Evolutionary conservation across 2,888 invertebrate genomes (phyloP).

Genomic region (Ophion obscuratus): DNA sequence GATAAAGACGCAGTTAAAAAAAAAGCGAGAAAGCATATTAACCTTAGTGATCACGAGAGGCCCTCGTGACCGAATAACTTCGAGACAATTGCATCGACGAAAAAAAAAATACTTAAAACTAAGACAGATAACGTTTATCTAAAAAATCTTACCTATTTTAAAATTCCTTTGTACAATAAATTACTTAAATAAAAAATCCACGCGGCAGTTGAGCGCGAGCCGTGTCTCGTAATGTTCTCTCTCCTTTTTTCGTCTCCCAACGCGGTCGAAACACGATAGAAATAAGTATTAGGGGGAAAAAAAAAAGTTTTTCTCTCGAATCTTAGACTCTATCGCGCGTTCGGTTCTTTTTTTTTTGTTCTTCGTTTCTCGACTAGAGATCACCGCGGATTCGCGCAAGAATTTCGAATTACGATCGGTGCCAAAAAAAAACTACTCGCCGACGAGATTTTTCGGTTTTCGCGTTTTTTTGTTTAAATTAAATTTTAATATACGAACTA

Average conservation of each 20-base stretch:
- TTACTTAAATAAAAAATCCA: conserved; percentile 79
- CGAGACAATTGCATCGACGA: background rate
- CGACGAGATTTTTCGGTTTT: conserved; percentile 45
- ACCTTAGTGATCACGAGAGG: conserved; percentile 48
- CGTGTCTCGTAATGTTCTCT: conserved; percentile 56
- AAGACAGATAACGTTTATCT: background rate
- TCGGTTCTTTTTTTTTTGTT: conserved; percentile 7
- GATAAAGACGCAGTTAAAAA: background rate
- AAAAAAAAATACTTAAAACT: conserved; percentile 18
- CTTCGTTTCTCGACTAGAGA: conserved; percentile 55
- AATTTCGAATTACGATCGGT: conserved; percentile 38
- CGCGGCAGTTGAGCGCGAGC: conserved; percentile 66
- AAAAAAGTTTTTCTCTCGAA: conserved; percentile 21
- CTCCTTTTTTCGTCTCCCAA: conserved; percentile 47
- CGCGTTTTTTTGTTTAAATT: conserved; percentile 43
- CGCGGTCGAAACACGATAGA: conserved; percentile 60
- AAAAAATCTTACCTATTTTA: conserved; percentile 76
- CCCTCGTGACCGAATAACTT: conserved; percentile 39
- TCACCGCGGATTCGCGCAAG: conserved; percentile 38
- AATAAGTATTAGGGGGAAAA: conserved; percentile 17
- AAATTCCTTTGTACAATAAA: conserved; percentile 82
- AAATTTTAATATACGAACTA: conserved; percentile 67
- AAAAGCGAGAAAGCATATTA: background rate
- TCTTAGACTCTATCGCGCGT: conserved; percentile 18
- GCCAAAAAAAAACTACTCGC: conserved; percentile 67